phyloP scores from a whole-genome alignment of 2,888 invertebrate species.

The Drosophila basisetae region DNA sequence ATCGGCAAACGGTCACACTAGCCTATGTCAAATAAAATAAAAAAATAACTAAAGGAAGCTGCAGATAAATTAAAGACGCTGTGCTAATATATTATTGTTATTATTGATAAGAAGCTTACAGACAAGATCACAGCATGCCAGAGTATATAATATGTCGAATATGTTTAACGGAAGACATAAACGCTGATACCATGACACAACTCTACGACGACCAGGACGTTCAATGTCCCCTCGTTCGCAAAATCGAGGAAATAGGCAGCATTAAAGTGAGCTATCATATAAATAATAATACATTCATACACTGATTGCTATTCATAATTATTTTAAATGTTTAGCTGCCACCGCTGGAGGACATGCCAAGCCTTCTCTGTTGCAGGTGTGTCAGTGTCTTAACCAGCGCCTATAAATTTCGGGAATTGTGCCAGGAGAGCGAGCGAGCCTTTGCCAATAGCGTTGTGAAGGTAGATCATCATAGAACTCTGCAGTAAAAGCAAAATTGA shows the following conservation, averaged over 20 bases:
- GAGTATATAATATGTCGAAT: slow-evolving; percentile 81
- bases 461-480: slow-evolving; percentile 40
- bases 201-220: slow-evolving; percentile 73
- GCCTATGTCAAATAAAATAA: slow-evolving; percentile 30
- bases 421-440: slow-evolving; percentile 82
- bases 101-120: slow-evolving; percentile 28
- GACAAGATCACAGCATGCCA: slow-evolving; percentile 62
- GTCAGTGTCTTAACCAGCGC: slow-evolving; percentile 73
- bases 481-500: background rate
- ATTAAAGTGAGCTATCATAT: slow-evolving; percentile 65
- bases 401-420: slow-evolving; percentile 80
- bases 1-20: slow-evolving; percentile 26
- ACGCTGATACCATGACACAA: slow-evolving; percentile 72
- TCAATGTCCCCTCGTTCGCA: slow-evolving; percentile 74
- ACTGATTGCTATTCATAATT: background rate
- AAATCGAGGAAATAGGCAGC: slow-evolving; percentile 83
- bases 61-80: slow-evolving; percentile 35
- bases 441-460: slow-evolving; percentile 78
- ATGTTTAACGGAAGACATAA: slow-evolving; percentile 78
- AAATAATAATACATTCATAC: background rate
- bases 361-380: slow-evolving; percentile 81
- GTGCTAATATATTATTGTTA: slow-evolving; percentile 25
- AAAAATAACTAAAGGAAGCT: slow-evolving; percentile 29
- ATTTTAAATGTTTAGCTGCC: slow-evolving; percentile 67
- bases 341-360: slow-evolving; percentile 80